Conservation (phyloP, 2,113 vertebrate genomes). For the Nothobranchius furzeri region DNA sequence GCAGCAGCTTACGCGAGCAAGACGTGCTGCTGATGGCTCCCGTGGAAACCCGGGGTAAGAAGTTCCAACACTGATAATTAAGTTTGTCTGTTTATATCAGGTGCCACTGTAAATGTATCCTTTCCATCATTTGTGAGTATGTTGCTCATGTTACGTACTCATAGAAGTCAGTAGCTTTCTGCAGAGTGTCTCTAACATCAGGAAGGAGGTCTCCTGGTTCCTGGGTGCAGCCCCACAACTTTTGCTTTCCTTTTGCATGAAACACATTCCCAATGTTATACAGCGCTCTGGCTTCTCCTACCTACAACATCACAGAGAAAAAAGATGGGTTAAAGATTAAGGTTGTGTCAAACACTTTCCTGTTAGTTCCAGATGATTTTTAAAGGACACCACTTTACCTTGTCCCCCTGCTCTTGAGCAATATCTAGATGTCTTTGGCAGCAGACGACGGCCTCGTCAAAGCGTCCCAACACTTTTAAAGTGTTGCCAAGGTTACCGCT, state of each 20-base stretch:
- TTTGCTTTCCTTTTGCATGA: slow-evolving; percentile 95
- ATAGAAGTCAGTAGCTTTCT: slow-evolving; percentile 91
- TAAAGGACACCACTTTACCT: slow-evolving; percentile 77
- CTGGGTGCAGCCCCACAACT: slow-evolving; percentile 86
- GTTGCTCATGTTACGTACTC: slow-evolving; percentile 82
- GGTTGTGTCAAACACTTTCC: background rate
- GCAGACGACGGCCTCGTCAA: slow-evolving; percentile 92
- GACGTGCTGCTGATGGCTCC: no score
- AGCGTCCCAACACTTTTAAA: slow-evolving; percentile 90
- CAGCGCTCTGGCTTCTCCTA: slow-evolving; percentile 92
- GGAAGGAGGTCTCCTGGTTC: slow-evolving; percentile 87
- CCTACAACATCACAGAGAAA: slow-evolving; percentile 68
- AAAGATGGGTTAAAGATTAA: background rate
- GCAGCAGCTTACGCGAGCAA: no score
- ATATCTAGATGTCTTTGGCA: slow-evolving; percentile 97
- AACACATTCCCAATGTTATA: slow-evolving; percentile 97
- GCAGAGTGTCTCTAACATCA: slow-evolving; percentile 87
- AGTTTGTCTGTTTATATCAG: no score
- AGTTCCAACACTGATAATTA: no score
- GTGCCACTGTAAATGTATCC: background rate
- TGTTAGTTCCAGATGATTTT: background rate
- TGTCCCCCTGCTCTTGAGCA: slow-evolving; percentile 93
- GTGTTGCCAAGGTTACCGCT: slow-evolving; percentile 98
- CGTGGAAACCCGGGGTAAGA: no score
- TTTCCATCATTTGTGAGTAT: background rate